phyloP scores from a whole-genome alignment of 2,113 vertebrate genomes.

The Amblyopsis rosae region DNA sequence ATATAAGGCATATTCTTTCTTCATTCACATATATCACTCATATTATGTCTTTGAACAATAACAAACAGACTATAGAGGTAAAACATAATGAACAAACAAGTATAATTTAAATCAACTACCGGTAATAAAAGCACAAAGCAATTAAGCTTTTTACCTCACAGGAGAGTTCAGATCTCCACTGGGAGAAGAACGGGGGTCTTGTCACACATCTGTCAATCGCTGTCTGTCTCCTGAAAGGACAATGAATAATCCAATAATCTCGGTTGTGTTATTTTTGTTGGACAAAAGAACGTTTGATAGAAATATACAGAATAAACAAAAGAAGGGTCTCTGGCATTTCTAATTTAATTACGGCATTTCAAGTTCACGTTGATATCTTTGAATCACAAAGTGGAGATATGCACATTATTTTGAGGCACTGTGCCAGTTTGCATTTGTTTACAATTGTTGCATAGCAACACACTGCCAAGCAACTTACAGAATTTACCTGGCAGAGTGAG shows the following conservation, averaged over 20 bases:
- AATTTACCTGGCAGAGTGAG: slow-evolving; percentile 23
- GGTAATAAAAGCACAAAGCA: not conserved
- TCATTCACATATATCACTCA: not conserved
- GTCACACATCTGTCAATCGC: slow-evolving; percentile 86
- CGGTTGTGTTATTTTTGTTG: too few relatives aligned
- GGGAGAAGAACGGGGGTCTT: slow-evolving; percentile 78
- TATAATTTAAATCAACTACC: not conserved
- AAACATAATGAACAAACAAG: not conserved
- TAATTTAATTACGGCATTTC: too few relatives aligned
- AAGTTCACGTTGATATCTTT: not conserved
- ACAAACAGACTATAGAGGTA: not conserved
- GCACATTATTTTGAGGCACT: slow-evolving; percentile 33
- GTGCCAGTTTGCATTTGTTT: not conserved
- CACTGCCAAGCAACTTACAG: slow-evolving; percentile 32
- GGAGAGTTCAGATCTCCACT: slow-evolving; percentile 86
- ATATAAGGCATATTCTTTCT: too few relatives aligned
- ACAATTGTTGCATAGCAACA: slow-evolving; percentile 46
- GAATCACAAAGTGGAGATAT: not conserved
- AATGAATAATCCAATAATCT: slow-evolving; percentile 44
- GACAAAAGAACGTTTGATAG: too few relatives aligned
- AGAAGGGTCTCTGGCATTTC: too few relatives aligned
- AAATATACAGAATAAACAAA: too few relatives aligned
- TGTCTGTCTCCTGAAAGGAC: slow-evolving; percentile 69
- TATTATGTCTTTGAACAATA: not conserved
- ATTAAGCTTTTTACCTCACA: slow-evolving; percentile 77